Evolutionary conservation across 2,888 invertebrate genomes (phyloP).

Genomic region (Drosophila diplacantha): DNA sequence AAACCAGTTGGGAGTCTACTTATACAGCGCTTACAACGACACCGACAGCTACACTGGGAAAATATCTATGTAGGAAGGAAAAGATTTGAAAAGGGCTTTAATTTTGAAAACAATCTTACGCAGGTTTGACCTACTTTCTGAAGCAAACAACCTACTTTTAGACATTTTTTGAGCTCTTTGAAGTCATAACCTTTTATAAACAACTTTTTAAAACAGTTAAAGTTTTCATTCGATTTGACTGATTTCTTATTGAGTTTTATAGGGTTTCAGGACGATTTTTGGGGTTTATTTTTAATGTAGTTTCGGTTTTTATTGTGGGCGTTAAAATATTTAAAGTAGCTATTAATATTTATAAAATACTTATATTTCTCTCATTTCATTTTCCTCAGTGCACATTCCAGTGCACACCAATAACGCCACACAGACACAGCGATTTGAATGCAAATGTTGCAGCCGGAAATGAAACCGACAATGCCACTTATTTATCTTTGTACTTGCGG

Average conservation of each 20-base stretch:
- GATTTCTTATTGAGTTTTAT: neutral
- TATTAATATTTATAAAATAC: neutral
- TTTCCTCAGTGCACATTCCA: neutral
- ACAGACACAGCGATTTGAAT: slow-evolving; percentile 54
- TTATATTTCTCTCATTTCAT: neutral
- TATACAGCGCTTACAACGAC: slow-evolving; percentile 65
- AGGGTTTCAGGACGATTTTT: too few relatives aligned
- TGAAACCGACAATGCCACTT: slow-evolving; percentile 72
- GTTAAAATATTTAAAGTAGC: neutral
- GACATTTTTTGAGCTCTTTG: too few relatives aligned
- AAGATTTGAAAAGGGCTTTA: rapidly evolving
- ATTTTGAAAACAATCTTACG: neutral
- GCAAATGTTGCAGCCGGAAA: slow-evolving; percentile 71
- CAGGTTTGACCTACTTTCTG: too few relatives aligned
- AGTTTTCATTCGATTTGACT: too few relatives aligned
- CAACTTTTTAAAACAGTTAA: too few relatives aligned
- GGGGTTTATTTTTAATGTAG: neutral
- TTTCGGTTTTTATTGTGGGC: too few relatives aligned
- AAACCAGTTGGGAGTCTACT: slow-evolving; percentile 68
- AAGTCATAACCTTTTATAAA: too few relatives aligned
- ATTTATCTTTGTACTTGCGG: slow-evolving; percentile 72
- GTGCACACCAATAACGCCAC: slow-evolving; percentile 11
- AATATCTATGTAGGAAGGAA: rapidly evolving
- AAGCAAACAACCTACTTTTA: too few relatives aligned
- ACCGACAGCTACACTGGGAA: slow-evolving; percentile 4